phyloP scores from a whole-genome alignment of 2,888 invertebrate genomes.

The Torymus texanus region DNA sequence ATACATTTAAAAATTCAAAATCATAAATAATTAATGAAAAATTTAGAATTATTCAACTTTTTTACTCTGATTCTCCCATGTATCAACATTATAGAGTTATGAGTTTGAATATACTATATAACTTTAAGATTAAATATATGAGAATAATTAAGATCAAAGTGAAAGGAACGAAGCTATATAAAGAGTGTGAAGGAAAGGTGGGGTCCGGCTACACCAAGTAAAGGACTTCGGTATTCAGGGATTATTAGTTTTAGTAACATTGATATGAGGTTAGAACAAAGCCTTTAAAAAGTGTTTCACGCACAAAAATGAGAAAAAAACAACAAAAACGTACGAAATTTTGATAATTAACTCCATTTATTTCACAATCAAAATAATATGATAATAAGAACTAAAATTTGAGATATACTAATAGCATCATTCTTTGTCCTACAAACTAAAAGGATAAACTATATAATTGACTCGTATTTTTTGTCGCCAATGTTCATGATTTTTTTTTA shows the following conservation, averaged over 20 bases:
- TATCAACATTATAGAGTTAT: background rate
- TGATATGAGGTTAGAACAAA: conserved; percentile 36
- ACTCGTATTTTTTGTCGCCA: conserved; percentile 43
- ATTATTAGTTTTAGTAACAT: conserved; percentile 47
- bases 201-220: conserved; percentile 74
- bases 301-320: conserved; percentile 45
- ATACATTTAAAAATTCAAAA: no score
- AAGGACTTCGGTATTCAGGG: conserved; percentile 61
- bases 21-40: background rate
- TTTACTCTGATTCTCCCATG: conserved; percentile 14
- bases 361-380: conserved; percentile 56
- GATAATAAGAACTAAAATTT: conserved; percentile 44
- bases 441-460: conserved; percentile 56
- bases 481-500: conserved; percentile 44
- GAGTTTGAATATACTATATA: background rate
- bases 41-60: background rate
- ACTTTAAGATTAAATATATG: conserved; percentile 4
- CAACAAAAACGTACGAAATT: conserved; percentile 47
- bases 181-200: conserved; percentile 61
- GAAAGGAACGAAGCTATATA: conserved; percentile 52
- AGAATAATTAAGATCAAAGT: conserved; percentile 53
- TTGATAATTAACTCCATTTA: conserved; percentile 54
- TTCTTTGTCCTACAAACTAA: conserved; percentile 40
- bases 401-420: conserved; percentile 37
- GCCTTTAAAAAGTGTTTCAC: conserved; percentile 53